Conservation (phyloP, 92 coral and sea anemone genomes). For the Meandrina meandrites region DNA sequence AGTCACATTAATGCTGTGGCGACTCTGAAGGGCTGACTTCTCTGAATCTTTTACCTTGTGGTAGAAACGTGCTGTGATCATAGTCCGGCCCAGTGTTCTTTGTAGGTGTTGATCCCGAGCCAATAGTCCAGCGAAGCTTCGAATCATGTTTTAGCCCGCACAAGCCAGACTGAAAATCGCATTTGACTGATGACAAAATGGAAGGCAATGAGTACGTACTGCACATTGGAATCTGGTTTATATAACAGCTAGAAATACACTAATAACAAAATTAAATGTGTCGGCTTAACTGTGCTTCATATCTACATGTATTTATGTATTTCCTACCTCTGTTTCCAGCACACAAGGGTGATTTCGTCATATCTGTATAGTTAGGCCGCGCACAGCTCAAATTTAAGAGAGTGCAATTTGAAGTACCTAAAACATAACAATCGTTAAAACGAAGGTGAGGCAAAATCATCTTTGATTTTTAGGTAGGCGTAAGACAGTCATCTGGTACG, state of each 20-base stretch:
- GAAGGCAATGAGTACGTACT: background rate
- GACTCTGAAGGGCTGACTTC: background rate
- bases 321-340: constrained; percentile 39
- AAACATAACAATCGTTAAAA: background rate
- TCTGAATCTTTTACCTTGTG: constrained; percentile 37
- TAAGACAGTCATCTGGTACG: too few species aligned
- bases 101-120: constrained; percentile 80
- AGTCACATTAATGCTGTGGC: too few species aligned
- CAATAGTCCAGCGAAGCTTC: constrained; percentile 64
- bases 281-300: background rate
- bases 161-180: constrained; percentile 74
- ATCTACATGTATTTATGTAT: too few species aligned
- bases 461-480: background rate
- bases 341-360: background rate
- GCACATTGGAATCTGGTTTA: background rate
- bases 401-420: constrained; percentile 40
- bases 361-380: constrained; percentile 1
- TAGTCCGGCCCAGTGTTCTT: constrained; percentile 79
- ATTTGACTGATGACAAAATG: constrained; percentile 34
- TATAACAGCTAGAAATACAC: background rate
- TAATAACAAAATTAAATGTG: too few species aligned
- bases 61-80: constrained; percentile 73
- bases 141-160: constrained; percentile 73
- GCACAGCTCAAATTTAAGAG: constrained; percentile 34
- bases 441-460: background rate